Evolutionary conservation across 2,888 invertebrate genomes (phyloP), one percentile per base, ranked within the genome.

Genomic region (Gymnosoma rotundatum): DNA sequence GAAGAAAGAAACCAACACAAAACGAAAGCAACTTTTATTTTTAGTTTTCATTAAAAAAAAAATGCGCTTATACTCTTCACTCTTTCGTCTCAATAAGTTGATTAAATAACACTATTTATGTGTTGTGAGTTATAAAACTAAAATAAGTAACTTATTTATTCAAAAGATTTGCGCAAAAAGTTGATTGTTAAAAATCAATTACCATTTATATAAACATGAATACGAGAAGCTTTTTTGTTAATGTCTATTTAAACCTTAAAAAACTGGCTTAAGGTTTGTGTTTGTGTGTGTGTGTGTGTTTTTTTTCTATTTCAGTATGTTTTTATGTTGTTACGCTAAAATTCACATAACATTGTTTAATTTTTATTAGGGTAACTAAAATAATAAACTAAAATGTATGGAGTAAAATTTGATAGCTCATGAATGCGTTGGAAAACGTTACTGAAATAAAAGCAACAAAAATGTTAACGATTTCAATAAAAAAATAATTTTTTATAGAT

Each of bases 301-400:
- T 12, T 6, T 9, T 52, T 16, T 48, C n/a, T 32, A 18, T 36
- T 18, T 48, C 50, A 48, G 8, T 45, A 5, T 38, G 12, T 38
- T 67, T 70, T 78, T 78, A 21, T 78, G 74, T 45, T 64, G 74
- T 83, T 67, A 70, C 83, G 75, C 75, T 83, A 79, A 79, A 79
- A 70, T 83, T 79, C 75, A 79, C 79, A 83, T 79, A 70, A 79
- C 54, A 54, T 36, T 67, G 61, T 72, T 83, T 74, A 66, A 38
- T 69, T 69, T 83, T 52, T 42, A 72, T 66, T 54, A 69, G 52
- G 32, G 69, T 16, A 48, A 56, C 21, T 60, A 45, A 45, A 61
- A 48, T 48, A 38, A 38, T 2, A 54, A 66, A 66, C 12, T 18
- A 7, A 50, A 50, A 7, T 5, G 12, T 50, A 18, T 7, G n/a